Evolutionary conservation across 2,797 vertebrate species (phyloP).

Genomic region (Phrynocephalus forsythii): DNA sequence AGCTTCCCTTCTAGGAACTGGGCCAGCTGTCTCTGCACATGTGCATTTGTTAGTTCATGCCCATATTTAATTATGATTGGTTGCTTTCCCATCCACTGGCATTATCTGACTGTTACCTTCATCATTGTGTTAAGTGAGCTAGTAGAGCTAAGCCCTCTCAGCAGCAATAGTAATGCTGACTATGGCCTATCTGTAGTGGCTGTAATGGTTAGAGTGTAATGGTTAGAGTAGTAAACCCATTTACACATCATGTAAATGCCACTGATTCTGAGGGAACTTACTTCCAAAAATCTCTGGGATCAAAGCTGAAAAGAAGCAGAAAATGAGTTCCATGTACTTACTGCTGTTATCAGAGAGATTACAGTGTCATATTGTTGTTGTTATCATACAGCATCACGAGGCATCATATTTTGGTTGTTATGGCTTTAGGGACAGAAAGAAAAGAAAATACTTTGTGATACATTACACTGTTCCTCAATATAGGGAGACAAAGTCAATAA

Average conservation of each 20-base stretch:
- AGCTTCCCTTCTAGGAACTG: too few species aligned
- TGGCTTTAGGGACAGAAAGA: not conserved
- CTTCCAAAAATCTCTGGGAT: not conserved
- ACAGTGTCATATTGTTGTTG: not conserved
- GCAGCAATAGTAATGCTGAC: not conserved
- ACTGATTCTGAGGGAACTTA: not conserved
- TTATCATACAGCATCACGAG: not conserved
- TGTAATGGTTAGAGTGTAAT: not conserved
- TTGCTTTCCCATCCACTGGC: not conserved
- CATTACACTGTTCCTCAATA: slow-evolving; percentile 24
- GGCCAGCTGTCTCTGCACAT: too few species aligned
- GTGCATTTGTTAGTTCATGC: too few species aligned
- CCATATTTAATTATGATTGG: not conserved
- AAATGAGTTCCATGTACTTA: slow-evolving; percentile 8
- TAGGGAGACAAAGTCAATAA: not conserved
- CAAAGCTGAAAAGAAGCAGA: not conserved
- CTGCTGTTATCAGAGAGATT: not conserved
- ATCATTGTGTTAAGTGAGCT: not conserved
- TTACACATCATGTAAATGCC: not conserved
- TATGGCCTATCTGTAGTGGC: not conserved
- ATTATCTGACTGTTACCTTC: not conserved
- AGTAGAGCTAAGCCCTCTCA: not conserved
- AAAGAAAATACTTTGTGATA: slow-evolving; percentile 14
- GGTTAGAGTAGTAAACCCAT: not conserved
- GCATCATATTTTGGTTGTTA: not conserved